These are phyloP conservation scores for Nephila pilipes DNA, from an alignment of 1,140 invertebrate genomes.

Conservation along the genomic window DNA sequence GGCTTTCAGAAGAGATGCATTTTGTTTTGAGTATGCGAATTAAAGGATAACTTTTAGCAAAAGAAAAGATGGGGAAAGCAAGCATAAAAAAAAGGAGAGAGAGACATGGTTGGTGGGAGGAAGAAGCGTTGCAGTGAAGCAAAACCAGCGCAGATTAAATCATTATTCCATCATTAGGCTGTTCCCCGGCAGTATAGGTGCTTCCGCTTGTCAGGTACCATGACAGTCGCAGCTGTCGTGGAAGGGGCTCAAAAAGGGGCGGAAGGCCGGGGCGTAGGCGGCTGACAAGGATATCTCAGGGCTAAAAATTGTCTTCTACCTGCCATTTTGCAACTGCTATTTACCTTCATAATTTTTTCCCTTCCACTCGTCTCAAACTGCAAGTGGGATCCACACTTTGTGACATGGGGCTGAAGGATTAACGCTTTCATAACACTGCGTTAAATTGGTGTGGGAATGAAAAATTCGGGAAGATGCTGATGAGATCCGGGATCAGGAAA, in stretches of 20 bases:
- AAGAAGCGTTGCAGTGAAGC: constrained; percentile 59
- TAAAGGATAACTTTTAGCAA: constrained; percentile 72
- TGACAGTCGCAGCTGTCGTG: constrained; percentile 74
- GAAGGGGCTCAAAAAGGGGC: constrained; percentile 70
- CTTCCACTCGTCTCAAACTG: constrained; percentile 42
- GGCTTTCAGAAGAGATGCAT: constrained; percentile 29
- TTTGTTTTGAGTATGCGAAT: constrained; percentile 73
- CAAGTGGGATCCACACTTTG: constrained; percentile 67
- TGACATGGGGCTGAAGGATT: constrained; percentile 66
- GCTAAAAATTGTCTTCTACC: constrained; percentile 76
- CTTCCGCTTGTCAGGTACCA: constrained; percentile 73
- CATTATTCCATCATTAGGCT: constrained; percentile 76
- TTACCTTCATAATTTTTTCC: constrained; percentile 69
- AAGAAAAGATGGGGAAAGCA: constrained; percentile 40
- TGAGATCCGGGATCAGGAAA: constrained; percentile 19
- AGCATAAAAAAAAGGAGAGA: background rate
- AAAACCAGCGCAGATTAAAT: constrained; percentile 76
- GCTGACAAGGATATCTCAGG: constrained; percentile 67
- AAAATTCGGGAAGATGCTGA: constrained; percentile 21
- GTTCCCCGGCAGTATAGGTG: constrained; percentile 62
- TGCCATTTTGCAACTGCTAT: constrained; percentile 74
- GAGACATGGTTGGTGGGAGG: constrained; percentile 17
- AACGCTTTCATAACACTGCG: constrained; percentile 27
- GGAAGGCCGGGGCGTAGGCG: constrained; percentile 43
- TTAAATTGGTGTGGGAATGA: constrained; percentile 26